Evolutionary conservation across 2,113 vertebrate genomes (phyloP).

Genomic region (Camelus dromedarius): DNA sequence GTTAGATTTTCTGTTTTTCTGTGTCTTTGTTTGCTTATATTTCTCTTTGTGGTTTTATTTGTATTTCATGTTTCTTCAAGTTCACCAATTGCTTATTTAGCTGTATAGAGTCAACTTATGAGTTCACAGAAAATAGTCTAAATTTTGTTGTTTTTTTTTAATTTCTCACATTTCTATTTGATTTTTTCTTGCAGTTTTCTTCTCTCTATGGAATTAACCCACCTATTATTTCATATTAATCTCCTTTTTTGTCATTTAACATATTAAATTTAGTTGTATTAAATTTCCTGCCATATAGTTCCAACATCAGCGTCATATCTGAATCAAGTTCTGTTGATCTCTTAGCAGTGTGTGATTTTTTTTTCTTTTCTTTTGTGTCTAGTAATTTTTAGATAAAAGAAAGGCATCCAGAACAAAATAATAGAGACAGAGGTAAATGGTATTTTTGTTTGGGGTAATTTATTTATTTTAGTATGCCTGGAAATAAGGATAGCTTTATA

Average conservation of each 20-base stretch:
- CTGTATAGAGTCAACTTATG: neutral
- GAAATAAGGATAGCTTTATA: neutral
- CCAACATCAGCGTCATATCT: neutral
- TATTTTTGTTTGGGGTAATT: neutral
- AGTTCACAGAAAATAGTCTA: neutral
- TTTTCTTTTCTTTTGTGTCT: neutral
- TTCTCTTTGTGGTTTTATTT: neutral
- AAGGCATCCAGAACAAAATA: neutral
- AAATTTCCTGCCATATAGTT: neutral
- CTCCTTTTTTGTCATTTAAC: neutral
- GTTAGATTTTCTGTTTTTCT: neutral
- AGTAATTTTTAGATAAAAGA: neutral
- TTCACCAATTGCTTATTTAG: neutral
- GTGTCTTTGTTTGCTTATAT: neutral
- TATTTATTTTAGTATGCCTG: neutral
- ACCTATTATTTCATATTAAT: neutral
- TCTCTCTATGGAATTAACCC: neutral
- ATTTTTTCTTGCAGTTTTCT: neutral
- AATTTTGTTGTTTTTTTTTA: neutral
- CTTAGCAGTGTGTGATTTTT: neutral
- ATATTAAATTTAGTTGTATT: neutral
- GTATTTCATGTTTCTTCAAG: neutral
- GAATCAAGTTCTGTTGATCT: neutral
- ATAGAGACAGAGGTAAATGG: neutral
- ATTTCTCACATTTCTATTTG: neutral